A percentile compares a stretch with the other conserved stretches of the same genome.
Evolutionary conservation across 2,888 invertebrate species (phyloP).

Genomic region (Dasysyrphus albostriatus): DNA sequence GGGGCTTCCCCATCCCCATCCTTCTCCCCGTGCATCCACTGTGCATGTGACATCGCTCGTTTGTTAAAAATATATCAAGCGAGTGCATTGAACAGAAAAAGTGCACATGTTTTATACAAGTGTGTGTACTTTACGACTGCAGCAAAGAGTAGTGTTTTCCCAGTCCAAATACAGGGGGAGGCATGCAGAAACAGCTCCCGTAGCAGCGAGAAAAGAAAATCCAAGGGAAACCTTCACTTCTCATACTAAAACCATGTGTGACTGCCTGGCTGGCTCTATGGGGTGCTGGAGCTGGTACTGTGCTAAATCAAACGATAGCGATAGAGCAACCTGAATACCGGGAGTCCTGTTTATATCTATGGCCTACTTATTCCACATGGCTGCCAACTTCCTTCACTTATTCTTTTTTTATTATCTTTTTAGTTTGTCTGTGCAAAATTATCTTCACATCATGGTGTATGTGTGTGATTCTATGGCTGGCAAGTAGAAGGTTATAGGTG

Average conservation of each 20-base stretch:
- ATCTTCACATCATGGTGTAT: conserved; percentile 18
- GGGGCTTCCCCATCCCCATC: background rate
- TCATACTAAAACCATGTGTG: background rate
- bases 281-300: background rate
- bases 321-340: conserved; percentile 31
- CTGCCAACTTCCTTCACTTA: conserved; percentile 54
- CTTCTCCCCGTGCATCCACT: background rate
- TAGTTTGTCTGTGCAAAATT: conserved; percentile 24
- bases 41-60: conserved; percentile 25
- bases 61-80: conserved; percentile 19
- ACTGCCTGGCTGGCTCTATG: background rate
- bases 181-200: background rate
- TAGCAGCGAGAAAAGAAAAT: background rate
- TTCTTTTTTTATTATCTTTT: conserved; percentile 12
- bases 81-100: conserved; percentile 64
- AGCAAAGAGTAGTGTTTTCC: conserved; percentile 6
- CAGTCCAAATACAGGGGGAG: conserved; percentile 31
- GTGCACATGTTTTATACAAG: conserved; percentile 46
- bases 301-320: conserved; percentile 52
- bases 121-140: conserved; percentile 52
- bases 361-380: conserved; percentile 70
- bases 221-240: background rate
- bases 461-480: background rate
- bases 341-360: conserved; percentile 60
- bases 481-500: conserved; percentile 15